Conservation (phyloP, 2,888 invertebrate genomes). For the Timema cristinae region DNA sequence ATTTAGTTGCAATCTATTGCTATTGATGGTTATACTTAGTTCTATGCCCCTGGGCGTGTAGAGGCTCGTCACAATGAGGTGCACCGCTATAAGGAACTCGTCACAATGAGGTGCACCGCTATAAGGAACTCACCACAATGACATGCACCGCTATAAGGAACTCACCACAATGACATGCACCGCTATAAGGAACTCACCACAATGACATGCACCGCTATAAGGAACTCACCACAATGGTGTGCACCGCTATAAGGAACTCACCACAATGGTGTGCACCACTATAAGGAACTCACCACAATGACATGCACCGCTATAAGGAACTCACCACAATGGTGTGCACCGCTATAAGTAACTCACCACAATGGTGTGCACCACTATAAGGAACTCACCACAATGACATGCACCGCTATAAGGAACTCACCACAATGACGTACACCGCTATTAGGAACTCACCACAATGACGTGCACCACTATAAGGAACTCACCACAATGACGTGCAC, state of each 20-base stretch:
- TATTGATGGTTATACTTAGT: too few relatives aligned
- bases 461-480: not conserved
- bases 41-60: too few relatives aligned
- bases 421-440: slow-evolving; percentile 39
- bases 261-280: not conserved
- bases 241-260: slow-evolving; percentile 41
- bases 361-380: slow-evolving; percentile 39
- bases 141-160: not conserved
- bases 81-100: slow-evolving; percentile 33
- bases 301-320: slow-evolving; percentile 41
- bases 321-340: too few relatives aligned
- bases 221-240: slow-evolving; percentile 40
- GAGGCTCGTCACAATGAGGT: too few relatives aligned
- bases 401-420: slow-evolving; percentile 33
- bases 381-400: slow-evolving; percentile 36
- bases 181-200: slow-evolving; percentile 41
- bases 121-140: slow-evolving; percentile 41
- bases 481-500: slow-evolving; percentile 42
- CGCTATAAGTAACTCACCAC: slow-evolving; percentile 38
- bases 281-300: slow-evolving; percentile 38
- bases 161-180: slow-evolving; percentile 42
- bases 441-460: too few relatives aligned
- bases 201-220: not conserved
- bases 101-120: slow-evolving; percentile 39
- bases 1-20: too few relatives aligned